Evolutionary conservation across 1,140 invertebrate species (phyloP).

Genomic region (Hirudo medicinalis): DNA sequence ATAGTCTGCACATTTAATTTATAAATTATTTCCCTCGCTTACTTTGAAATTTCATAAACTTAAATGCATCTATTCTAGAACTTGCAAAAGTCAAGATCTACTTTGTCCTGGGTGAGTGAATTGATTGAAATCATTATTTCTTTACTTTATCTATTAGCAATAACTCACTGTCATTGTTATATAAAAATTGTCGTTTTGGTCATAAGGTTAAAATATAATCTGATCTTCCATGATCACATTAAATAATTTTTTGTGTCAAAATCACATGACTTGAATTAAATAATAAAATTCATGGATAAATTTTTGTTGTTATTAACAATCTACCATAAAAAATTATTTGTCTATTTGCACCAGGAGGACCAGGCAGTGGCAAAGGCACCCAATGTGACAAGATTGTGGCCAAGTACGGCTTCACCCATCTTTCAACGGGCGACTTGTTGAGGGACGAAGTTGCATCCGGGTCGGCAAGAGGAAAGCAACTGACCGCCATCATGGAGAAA

Average conservation of each 20-base stretch:
- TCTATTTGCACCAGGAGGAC: slow-evolving; percentile 33
- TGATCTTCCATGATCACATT: too few species aligned
- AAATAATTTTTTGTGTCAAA: neutral
- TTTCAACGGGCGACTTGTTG: slow-evolving; percentile 43
- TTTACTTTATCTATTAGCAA: neutral
- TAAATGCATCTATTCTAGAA: slow-evolving; percentile 31
- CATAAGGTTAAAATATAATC: neutral
- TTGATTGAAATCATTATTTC: slow-evolving; percentile 9
- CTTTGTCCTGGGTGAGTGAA: slow-evolving; percentile 8
- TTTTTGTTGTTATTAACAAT: neutral
- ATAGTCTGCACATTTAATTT: too few species aligned
- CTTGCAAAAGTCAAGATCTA: slow-evolving; percentile 6
- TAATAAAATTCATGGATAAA: neutral
- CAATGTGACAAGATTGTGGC: slow-evolving; percentile 42
- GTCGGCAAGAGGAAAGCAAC: slow-evolving; percentile 42
- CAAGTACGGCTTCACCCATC: slow-evolving; percentile 42
- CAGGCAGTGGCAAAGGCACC: slow-evolving; percentile 44
- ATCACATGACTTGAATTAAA: neutral
- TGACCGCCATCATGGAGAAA: slow-evolving; percentile 55
- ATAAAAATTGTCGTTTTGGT: neutral
- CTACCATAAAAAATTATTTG: neutral
- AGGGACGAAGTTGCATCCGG: slow-evolving; percentile 41
- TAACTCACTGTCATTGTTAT: neutral
- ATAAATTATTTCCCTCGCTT: too few species aligned
- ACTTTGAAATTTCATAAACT: too few species aligned